These are phyloP conservation scores for Axinella damicornis DNA, from an alignment of 37 sponge, comb jelly and placozoan species.

Conservation along the genomic window DNA sequence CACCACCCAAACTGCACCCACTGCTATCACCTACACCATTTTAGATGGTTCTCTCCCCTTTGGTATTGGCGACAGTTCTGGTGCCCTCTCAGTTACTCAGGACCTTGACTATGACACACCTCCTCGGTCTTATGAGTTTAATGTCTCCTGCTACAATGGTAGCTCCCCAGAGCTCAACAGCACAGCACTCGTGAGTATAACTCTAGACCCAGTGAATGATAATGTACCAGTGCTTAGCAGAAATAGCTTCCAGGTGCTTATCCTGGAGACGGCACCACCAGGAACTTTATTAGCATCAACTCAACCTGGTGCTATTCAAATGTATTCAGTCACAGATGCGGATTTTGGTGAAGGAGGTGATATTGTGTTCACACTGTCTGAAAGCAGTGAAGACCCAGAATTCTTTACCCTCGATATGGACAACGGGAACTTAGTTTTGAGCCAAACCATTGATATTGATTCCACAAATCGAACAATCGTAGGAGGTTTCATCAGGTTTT, in stretches of 20 bases:
- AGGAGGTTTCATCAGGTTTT: too few relatives aligned
- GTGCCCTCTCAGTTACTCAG: slow-evolving; percentile 11
- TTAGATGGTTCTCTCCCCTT: neutral
- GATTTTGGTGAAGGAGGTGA: slow-evolving; percentile 15
- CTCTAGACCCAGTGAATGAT: slow-evolving; percentile 60
- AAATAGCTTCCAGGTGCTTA: neutral
- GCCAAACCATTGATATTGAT: slow-evolving; percentile 4
- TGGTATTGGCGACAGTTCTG: slow-evolving; percentile 6
- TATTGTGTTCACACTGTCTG: slow-evolving; percentile 4
- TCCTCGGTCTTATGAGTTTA: neutral
- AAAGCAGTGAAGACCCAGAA: too few relatives aligned
- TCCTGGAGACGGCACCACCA: neutral
- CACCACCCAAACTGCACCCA: neutral
- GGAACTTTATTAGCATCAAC: slow-evolving; percentile 8
- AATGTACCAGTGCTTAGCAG: neutral
- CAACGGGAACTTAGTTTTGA: neutral
- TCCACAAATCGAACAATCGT: neutral
- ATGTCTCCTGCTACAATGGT: neutral
- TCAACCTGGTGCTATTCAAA: neutral
- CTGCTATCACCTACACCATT: neutral
- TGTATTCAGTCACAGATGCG: slow-evolving; percentile 11
- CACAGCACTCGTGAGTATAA: slow-evolving; percentile 45
- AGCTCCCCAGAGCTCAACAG: neutral
- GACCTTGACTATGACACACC: slow-evolving; percentile 7
- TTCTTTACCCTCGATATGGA: neutral